Evolutionary conservation across 2,113 vertebrate species (phyloP).

Genomic region (Sialia sialis): DNA sequence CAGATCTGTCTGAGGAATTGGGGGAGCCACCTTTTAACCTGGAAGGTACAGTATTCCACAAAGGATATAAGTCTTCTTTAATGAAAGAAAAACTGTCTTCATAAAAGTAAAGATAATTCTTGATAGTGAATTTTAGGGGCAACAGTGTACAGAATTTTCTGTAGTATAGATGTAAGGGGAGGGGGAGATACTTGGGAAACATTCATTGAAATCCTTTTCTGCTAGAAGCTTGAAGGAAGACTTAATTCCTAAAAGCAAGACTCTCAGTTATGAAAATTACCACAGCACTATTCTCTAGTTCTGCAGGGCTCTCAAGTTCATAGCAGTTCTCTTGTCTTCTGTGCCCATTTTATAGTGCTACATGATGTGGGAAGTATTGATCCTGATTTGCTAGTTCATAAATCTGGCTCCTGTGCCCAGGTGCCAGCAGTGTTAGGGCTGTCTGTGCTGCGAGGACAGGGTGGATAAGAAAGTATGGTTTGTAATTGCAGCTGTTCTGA

Average conservation of each 20-base stretch:
- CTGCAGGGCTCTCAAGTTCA: neutral
- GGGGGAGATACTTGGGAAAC: neutral
- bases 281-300: accelerated
- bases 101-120: neutral
- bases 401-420: neutral
- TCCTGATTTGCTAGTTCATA: neutral
- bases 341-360: neutral
- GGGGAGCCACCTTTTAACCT: conserved; percentile 71
- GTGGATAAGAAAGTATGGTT: neutral
- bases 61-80: conserved; percentile 50
- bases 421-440: neutral
- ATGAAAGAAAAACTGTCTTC: neutral
- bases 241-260: neutral
- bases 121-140: neutral
- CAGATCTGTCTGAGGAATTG: conserved; percentile 75
- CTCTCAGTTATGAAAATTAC: neutral
- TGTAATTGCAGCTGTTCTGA: neutral
- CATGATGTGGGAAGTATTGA: neutral
- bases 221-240: conserved; percentile 4
- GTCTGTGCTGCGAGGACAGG: neutral
- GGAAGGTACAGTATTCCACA: conserved; percentile 73
- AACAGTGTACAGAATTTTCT: neutral
- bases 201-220: neutral
- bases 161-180: neutral
- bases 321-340: neutral